These are phyloP conservation scores for Scaptomyza cyrtandrae DNA, from an alignment of 2,888 invertebrate genomes.

Conservation along the genomic window DNA sequence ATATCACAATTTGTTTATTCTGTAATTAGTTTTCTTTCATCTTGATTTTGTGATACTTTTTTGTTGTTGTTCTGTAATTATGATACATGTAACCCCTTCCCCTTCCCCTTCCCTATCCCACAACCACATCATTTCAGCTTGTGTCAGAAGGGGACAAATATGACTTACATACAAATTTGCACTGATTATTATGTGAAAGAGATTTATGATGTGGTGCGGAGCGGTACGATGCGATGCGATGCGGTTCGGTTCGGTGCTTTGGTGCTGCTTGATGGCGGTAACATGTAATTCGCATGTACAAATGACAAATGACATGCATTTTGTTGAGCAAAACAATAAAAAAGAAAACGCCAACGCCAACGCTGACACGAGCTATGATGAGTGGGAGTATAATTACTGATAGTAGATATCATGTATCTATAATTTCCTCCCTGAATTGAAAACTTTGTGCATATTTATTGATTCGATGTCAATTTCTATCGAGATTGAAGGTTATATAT, in stretches of 20 bases:
- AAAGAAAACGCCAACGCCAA: slow-evolving; percentile 34
- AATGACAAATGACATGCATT: slow-evolving; percentile 56
- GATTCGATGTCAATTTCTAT: background rate
- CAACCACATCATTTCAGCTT: background rate
- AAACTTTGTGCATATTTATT: background rate
- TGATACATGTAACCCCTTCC: background rate
- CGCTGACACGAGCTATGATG: slow-evolving; percentile 27
- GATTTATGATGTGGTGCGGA: slow-evolving; percentile 9
- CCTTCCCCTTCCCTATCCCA: too few relatives aligned
- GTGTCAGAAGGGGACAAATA: slow-evolving; percentile 5
- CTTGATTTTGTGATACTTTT: background rate
- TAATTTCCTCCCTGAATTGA: background rate
- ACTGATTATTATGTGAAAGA: slow-evolving; percentile 37
- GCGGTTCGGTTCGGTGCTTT: background rate
- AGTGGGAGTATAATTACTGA: background rate
- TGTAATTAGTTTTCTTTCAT: slow-evolving; percentile 6
- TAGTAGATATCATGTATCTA: background rate
- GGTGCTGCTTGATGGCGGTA: slow-evolving; percentile 7
- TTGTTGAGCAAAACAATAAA: slow-evolving; percentile 18
- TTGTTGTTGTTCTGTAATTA: slow-evolving; percentile 12
- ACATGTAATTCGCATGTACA: slow-evolving; percentile 38
- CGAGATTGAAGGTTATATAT: too few relatives aligned
- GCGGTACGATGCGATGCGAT: too few relatives aligned
- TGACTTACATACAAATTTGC: slow-evolving; percentile 48
- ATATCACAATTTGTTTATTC: slow-evolving; percentile 1